Evolutionary conservation across 2,797 vertebrate genomes (phyloP).

Genomic region (Trematocara caparti): DNA sequence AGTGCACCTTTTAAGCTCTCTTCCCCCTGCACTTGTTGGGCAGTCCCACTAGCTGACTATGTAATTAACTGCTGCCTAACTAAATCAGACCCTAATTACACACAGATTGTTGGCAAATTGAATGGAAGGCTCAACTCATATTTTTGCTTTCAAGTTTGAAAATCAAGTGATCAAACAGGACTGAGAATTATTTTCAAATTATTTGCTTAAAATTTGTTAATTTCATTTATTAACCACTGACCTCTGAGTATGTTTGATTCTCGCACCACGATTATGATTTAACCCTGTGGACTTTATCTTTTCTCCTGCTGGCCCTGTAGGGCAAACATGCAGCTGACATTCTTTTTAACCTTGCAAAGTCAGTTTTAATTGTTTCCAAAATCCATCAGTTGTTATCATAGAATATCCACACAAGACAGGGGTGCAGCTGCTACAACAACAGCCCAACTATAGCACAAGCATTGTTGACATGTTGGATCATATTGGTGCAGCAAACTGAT

Average conservation of each 20-base stretch:
- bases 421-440: not conserved
- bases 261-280: not conserved
- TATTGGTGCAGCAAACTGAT: not conserved
- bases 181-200: not conserved
- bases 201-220: not conserved
- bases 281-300: not conserved
- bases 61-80: slow-evolving; percentile 30
- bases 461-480: not conserved
- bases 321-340: not conserved
- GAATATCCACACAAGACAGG: not conserved
- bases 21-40: not conserved
- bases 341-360: not conserved
- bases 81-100: slow-evolving; percentile 36
- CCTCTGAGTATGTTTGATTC: not conserved
- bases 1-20: not conserved
- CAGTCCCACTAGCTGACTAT: not conserved
- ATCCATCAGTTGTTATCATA: not conserved
- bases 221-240: not conserved
- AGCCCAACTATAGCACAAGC: not conserved
- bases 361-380: not conserved
- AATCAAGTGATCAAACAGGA: not conserved
- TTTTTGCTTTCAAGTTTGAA: slow-evolving; percentile 9
- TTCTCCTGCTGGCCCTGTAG: not conserved
- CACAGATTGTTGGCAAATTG: slow-evolving; percentile 26
- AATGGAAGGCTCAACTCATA: slow-evolving; percentile 2